Conservation (phyloP, 2,888 invertebrate genomes). For the Mythimna lalbum region DNA sequence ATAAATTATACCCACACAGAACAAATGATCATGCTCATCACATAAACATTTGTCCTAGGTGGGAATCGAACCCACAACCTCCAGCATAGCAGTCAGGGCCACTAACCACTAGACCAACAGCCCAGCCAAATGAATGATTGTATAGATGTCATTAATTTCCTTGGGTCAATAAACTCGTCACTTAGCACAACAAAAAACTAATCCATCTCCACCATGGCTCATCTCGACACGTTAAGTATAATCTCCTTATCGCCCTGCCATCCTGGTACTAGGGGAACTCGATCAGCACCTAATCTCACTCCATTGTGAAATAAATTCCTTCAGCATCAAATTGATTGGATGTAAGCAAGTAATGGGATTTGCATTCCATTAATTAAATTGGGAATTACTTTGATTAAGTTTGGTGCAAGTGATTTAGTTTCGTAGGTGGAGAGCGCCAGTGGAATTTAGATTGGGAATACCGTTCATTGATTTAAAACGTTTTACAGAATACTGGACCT, state of each 20-base stretch:
- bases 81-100: too few relatives aligned
- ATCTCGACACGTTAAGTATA: constrained; percentile 76
- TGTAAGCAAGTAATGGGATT: constrained; percentile 27
- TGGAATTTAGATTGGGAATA: constrained; percentile 5
- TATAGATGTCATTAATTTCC: too few relatives aligned
- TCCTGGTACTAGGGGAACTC: constrained; percentile 49
- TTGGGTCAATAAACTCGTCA: too few relatives aligned
- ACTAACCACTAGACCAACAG: too few relatives aligned
- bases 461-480: background rate
- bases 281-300: constrained; percentile 14
- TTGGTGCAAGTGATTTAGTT: constrained; percentile 35
- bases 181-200: constrained; percentile 52
- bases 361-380: constrained; percentile 43
- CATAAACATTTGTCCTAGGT: too few relatives aligned
- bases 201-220: constrained; percentile 75
- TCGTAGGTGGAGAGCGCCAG: background rate
- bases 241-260: constrained; percentile 72
- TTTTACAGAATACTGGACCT: background rate
- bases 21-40: too few relatives aligned
- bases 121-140: too few relatives aligned
- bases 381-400: constrained; percentile 32
- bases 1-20: too few relatives aligned
- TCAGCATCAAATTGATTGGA: constrained; percentile 44
- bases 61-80: too few relatives aligned
- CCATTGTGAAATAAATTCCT: constrained; percentile 47